phyloP scores from a whole-genome alignment of 2,888 invertebrate species.

The Auanema sp. region DNA sequence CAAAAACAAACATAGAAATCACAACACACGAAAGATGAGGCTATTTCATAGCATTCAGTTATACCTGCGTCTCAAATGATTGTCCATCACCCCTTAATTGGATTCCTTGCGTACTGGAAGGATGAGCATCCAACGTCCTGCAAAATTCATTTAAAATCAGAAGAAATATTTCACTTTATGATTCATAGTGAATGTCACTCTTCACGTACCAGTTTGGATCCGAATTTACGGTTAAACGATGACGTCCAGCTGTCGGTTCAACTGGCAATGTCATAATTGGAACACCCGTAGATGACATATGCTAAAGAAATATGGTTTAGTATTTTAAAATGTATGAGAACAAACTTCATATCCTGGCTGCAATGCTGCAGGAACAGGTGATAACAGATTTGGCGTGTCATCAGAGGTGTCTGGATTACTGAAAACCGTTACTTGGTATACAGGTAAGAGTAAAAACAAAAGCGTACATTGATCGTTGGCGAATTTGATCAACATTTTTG shows the following conservation, averaged over 20 bases:
- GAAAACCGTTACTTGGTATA: background rate
- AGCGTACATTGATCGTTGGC: conserved; percentile 3
- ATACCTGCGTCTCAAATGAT: conserved; percentile 22
- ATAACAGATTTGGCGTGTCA: background rate
- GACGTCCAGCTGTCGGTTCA: conserved; percentile 13
- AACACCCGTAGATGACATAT: conserved; percentile 11
- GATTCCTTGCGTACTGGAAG: conserved; percentile 19
- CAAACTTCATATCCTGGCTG: background rate
- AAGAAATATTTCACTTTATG: background rate
- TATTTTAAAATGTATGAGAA: background rate
- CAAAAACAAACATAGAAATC: too few relatives aligned
- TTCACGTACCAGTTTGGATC: conserved; percentile 17
- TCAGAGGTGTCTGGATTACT: background rate
- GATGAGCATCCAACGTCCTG: conserved; percentile 9
- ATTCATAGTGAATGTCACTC: background rate
- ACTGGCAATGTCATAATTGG: conserved; percentile 20
- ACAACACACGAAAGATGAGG: background rate
- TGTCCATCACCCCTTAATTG: conserved; percentile 26
- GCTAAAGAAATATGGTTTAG: background rate
- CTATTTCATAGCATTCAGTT: background rate
- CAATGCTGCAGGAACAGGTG: background rate
- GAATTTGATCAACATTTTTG: conserved; percentile 50
- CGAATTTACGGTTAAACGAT: conserved; percentile 15
- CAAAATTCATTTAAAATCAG: background rate
- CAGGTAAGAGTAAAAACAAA: too few relatives aligned